A percentile compares a stretch with the other conserved stretches of the same genome.
phyloP scores from a whole-genome alignment of 2,797 vertebrate genomes.

The Artibeus lituratus region DNA sequence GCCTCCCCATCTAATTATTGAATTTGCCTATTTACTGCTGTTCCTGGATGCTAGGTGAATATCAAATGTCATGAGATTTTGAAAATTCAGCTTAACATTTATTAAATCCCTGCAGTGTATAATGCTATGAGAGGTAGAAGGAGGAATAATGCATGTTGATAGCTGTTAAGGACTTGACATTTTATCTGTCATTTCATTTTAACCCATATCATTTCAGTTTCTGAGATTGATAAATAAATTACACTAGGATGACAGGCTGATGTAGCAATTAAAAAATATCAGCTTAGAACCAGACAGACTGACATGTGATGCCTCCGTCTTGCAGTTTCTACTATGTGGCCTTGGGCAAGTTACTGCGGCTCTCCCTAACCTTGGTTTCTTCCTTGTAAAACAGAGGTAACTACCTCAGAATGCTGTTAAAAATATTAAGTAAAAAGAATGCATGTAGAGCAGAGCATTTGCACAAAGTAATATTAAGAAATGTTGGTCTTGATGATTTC shows the following conservation, averaged over 20 bases:
- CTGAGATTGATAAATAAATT: background rate
- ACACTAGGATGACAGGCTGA: background rate
- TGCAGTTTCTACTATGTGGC: background rate
- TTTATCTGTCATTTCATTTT: background rate
- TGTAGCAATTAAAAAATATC: background rate
- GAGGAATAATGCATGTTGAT: background rate
- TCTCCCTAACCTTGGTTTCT: background rate
- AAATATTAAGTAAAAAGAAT: background rate
- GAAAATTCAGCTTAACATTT: background rate
- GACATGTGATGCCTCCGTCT: background rate
- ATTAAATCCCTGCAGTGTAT: background rate
- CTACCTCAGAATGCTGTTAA: background rate
- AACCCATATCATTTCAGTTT: background rate
- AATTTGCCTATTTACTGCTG: background rate
- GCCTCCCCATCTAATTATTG: background rate
- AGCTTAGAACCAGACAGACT: background rate
- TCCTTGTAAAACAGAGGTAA: background rate
- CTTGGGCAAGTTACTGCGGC: background rate
- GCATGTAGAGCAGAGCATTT: background rate
- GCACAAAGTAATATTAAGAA: background rate
- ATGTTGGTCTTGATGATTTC: background rate
- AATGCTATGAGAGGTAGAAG: background rate
- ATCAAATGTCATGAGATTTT: background rate
- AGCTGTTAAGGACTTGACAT: background rate
- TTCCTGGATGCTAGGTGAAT: background rate